Conservation (phyloP, 1,140 invertebrate genomes). For the Yoshiicerus persimilis region DNA sequence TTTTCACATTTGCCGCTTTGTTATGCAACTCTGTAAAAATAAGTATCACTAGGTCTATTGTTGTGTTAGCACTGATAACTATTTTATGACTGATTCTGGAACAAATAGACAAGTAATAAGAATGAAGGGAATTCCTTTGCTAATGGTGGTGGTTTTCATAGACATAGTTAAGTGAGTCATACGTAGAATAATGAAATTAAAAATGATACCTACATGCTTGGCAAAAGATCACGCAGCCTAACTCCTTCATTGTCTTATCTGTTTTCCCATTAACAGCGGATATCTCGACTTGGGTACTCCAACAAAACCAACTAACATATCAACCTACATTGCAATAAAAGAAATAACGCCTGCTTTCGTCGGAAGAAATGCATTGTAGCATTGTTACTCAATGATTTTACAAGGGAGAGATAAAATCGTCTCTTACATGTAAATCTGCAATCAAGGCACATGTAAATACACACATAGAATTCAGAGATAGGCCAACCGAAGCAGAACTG, state of each 20-base stretch:
- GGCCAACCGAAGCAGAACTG: neutral
- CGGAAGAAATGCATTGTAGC: neutral
- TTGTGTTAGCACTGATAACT: too few relatives aligned
- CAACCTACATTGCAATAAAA: neutral
- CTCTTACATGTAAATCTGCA: neutral
- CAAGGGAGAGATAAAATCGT: neutral
- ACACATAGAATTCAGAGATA: neutral
- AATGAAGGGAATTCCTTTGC: neutral
- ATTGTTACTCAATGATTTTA: neutral
- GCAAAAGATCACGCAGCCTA: neutral
- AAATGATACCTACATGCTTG: neutral
- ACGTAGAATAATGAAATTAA: too few relatives aligned
- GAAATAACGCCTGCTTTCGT: neutral
- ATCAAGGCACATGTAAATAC: neutral
- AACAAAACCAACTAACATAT: neutral
- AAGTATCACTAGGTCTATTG: neutral
- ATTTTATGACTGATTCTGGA: too few relatives aligned
- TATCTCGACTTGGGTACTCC: neutral
- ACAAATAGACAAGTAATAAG: too few relatives aligned
- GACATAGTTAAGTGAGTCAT: neutral
- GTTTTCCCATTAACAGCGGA: neutral
- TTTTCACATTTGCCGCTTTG: neutral
- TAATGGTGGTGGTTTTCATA: too few relatives aligned
- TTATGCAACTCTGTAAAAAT: neutral
- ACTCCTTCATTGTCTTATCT: neutral